A percentile compares a stretch with the other conserved stretches of the same genome.
These are phyloP conservation scores for Tetanocera ferruginea DNA, from an alignment of 2,888 invertebrate species.

Conservation along the genomic window DNA sequence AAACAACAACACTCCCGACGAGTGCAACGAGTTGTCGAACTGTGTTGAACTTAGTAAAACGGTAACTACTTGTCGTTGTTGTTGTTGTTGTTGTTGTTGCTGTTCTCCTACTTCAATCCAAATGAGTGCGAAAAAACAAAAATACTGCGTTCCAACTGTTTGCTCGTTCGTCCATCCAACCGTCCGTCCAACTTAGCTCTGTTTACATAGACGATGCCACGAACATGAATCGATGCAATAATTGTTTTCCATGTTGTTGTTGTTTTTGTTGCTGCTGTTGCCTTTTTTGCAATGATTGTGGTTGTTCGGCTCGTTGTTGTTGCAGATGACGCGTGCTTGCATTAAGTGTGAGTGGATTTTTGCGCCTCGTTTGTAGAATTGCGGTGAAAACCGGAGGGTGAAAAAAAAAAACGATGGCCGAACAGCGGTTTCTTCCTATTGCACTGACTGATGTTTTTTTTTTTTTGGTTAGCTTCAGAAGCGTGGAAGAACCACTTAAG, in stretches of 20 bases:
- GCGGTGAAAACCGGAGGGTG: not conserved
- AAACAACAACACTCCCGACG: conserved; percentile 28
- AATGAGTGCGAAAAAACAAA: not conserved
- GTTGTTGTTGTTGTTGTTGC: conserved; percentile 28
- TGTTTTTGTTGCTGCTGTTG: conserved; percentile 1
- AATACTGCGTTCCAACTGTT: conserved; percentile 44
- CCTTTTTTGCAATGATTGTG: not conserved
- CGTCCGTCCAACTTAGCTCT: not conserved
- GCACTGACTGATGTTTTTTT: conserved; percentile 15
- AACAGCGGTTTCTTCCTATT: not conserved
- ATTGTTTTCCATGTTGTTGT: not conserved
- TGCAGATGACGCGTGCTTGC: conserved; percentile 43
- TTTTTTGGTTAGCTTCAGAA: conserved; percentile 10
- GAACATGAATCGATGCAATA: not conserved
- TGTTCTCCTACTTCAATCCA: not conserved
- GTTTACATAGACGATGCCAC: conserved; percentile 15
- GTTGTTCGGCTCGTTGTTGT: not conserved
- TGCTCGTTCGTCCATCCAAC: conserved; percentile 46
- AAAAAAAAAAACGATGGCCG: not conserved
- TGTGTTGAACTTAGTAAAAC: conserved; percentile 39
- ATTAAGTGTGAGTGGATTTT: conserved; percentile 24
- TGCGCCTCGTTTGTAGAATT: not conserved
- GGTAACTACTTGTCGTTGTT: conserved; percentile 25
- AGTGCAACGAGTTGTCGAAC: conserved; percentile 28
- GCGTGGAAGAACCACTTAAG: not conserved